These are phyloP conservation scores for Zenarchopterus dispar DNA, from an alignment of 2,797 vertebrate genomes.

Conservation along the genomic window DNA sequence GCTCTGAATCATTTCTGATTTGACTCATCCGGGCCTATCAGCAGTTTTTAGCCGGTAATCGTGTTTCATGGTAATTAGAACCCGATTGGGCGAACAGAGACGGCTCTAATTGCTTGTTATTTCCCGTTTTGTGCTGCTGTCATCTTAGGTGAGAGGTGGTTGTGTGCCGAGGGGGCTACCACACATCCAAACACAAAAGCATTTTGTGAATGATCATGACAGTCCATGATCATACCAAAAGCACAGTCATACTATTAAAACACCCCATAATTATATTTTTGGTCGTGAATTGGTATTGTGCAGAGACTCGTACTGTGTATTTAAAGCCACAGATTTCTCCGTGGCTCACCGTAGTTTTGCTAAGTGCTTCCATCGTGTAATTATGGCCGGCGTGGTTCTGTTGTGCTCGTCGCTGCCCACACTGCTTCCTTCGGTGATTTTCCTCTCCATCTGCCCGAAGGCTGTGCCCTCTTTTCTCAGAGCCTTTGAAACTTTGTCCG, in stretches of 20 bases:
- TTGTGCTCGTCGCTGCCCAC: not conserved
- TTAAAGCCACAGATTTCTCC: constrained; percentile 26
- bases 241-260: constrained; percentile 15
- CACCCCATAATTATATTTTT: constrained; percentile 24
- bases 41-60: constrained; percentile 45
- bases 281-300: not conserved
- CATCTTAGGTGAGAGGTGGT: constrained; percentile 39
- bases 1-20: constrained; percentile 38
- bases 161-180: constrained; percentile 3
- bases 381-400: constrained; percentile 7
- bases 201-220: constrained; percentile 9
- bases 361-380: constrained; percentile 19
- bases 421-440: constrained; percentile 23
- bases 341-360: not conserved
- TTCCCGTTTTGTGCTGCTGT: constrained; percentile 45
- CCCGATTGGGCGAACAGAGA: constrained; percentile 53
- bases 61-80: constrained; percentile 54
- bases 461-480: not conserved
- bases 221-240: constrained; percentile 6
- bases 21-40: constrained; percentile 41
- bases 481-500: constrained; percentile 18
- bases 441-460: constrained; percentile 17
- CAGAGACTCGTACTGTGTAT: not conserved
- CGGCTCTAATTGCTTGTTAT: constrained; percentile 51
- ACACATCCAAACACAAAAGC: not conserved